phyloP scores from a whole-genome alignment of 2,888 invertebrate genomes.

The Physocephala rufipes region DNA sequence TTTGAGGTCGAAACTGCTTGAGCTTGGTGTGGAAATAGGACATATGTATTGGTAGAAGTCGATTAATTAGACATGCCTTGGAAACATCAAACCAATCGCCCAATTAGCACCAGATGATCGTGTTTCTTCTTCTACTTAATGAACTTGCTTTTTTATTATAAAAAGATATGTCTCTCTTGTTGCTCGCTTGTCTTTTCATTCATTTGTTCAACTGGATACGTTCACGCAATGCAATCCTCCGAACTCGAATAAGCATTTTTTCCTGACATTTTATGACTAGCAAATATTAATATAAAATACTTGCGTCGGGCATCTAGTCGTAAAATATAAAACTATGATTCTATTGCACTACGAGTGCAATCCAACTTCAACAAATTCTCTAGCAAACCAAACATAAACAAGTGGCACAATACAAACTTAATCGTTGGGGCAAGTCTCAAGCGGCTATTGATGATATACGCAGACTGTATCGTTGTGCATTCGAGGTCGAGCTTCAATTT shows the following conservation, averaged over 20 bases:
- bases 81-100: too few species aligned
- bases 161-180: not conserved
- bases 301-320: too few species aligned
- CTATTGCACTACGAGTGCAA: not conserved
- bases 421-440: slow-evolving; percentile 3
- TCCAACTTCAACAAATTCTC: slow-evolving; percentile 22
- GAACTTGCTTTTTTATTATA: too few species aligned
- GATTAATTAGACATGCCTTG: too few species aligned
- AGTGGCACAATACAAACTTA: slow-evolving; percentile 7
- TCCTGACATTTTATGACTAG: not conserved
- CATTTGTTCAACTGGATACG: not conserved
- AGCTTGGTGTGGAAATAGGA: too few species aligned
- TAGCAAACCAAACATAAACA: slow-evolving; percentile 18
- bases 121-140: too few species aligned
- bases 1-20: too few species aligned
- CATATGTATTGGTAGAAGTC: too few species aligned
- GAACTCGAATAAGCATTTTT: not conserved
- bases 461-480: slow-evolving; percentile 23
- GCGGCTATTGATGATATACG: slow-evolving; percentile 19
- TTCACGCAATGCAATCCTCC: too few species aligned
- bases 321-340: too few species aligned
- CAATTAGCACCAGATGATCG: too few species aligned
- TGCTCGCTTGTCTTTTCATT: slow-evolving; percentile 12
- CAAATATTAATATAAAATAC: not conserved
- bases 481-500: slow-evolving; percentile 1